Evolutionary conservation across 2,113 vertebrate species (phyloP), one percentile per base, ranked within the genome.

Genomic region (Mus musculus): DNA sequence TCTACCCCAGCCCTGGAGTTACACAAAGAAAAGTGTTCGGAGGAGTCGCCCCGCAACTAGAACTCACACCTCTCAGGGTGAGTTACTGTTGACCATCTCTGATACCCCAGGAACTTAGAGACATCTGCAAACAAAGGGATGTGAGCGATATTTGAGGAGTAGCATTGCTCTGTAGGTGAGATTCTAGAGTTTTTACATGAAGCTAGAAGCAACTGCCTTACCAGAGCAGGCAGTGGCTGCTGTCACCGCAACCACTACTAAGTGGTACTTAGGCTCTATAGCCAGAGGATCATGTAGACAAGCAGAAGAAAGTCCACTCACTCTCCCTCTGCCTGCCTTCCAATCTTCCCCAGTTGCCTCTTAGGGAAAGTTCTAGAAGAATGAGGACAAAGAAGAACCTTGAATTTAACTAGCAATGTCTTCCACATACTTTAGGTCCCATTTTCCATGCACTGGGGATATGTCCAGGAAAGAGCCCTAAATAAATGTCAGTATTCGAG

Each of bases 311-410:
- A 49, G 11, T 17, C 20, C 65, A 19, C n/a, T 89, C n/a, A 52
- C 24, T 24, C 46, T n/a, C 42, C 33, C 20, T 52, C n/a, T 42
- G 39, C 65, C 59, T 65, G 63, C 59, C 52, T 65, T 42, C 76
- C 30, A 11, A 12, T 28, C 42, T 84, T 46, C 69, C 61, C 61
- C 7, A 19, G 12, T 22, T 33, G 61, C 36, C 22, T 71, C 52
- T n/a, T n/a, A 17, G 52, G 71, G 95, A 89, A 26, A 54, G 61
- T 88, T 91, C 91, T 52, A 49, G 65, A 80, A 94, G 76, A 49
- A 19, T 36, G 59, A 93, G 54, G 46, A 61, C 30, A 65, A 7
- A 61, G 39, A 81, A 78, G 88, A 88, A 52, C 49, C 49, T 90
- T 56, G 39, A 86, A 52, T 46, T 80, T 80, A 17, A 61, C 11